These are phyloP conservation scores for Musca vetustissima DNA, from an alignment of 1,140 invertebrate species.

Conservation along the genomic window DNA sequence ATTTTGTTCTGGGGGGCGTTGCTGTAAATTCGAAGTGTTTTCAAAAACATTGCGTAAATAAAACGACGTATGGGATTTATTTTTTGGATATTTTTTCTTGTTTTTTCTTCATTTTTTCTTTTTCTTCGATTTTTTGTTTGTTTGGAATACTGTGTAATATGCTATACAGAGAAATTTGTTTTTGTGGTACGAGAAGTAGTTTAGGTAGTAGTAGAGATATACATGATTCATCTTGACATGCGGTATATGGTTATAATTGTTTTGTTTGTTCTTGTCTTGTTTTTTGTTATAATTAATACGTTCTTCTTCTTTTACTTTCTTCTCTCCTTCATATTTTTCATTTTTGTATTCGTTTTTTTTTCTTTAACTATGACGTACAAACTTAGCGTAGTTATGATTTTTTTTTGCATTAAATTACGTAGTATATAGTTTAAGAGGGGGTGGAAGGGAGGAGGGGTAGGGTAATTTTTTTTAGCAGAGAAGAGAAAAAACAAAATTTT, in stretches of 20 bases:
- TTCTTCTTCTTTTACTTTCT: not conserved
- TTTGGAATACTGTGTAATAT: conserved; percentile 22
- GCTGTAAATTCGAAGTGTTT: conserved; percentile 14
- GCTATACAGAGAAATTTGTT: conserved; percentile 2
- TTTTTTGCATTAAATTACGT: not conserved
- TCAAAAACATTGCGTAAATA: not conserved
- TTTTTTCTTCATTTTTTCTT: conserved; percentile 8
- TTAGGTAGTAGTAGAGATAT: not conserved
- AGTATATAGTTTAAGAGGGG: too few relatives aligned
- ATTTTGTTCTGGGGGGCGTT: too few relatives aligned
- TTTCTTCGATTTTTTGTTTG: not conserved
- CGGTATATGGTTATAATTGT: too few relatives aligned
- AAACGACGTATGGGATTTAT: conserved; percentile 8
- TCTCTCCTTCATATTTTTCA: not conserved
- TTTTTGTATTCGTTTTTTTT: not conserved
- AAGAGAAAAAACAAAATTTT: too few relatives aligned
- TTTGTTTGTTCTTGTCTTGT: too few relatives aligned
- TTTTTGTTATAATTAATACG: not conserved
- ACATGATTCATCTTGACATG: too few relatives aligned
- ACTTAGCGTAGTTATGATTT: conserved; percentile 23
- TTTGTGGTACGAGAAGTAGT: conserved; percentile 10
- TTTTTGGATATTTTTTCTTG: conserved; percentile 1
- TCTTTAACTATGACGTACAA: conserved; percentile 1
- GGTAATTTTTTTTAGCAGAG: not conserved
- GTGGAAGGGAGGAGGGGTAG: not conserved